A percentile compares a stretch with the other conserved stretches of the same genome.
These are phyloP conservation scores for Acanthococcus lagerstroemiae DNA, from an alignment of 2,888 invertebrate genomes.

Conservation along the genomic window DNA sequence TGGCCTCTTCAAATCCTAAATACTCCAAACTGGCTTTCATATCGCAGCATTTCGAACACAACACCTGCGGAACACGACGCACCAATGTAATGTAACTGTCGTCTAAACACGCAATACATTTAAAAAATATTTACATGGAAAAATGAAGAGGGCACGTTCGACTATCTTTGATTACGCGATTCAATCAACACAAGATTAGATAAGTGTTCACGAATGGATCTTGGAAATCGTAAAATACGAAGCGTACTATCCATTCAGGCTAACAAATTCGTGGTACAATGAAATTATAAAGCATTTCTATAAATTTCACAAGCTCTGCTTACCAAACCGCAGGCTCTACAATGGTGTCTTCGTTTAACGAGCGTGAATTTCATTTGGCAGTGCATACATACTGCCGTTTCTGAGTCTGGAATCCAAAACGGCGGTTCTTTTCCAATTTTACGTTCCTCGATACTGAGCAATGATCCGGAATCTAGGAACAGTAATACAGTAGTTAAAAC, in stretches of 20 bases:
- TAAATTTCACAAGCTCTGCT: no score
- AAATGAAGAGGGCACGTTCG: no score
- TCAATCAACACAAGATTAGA: no score
- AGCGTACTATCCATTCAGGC: no score
- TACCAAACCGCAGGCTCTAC: slow-evolving; percentile 73
- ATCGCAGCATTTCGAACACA: slow-evolving; percentile 68
- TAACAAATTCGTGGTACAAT: no score
- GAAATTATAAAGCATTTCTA: no score
- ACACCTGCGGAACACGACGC: slow-evolving; percentile 46
- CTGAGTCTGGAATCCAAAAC: slow-evolving; percentile 77
- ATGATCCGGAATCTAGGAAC: slow-evolving; percentile 32
- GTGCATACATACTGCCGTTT: slow-evolving; percentile 70
- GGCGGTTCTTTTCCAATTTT: slow-evolving; percentile 63
- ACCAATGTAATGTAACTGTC: neutral
- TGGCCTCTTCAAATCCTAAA: slow-evolving; percentile 60
- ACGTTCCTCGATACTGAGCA: slow-evolving; percentile 34
- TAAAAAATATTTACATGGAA: no score
- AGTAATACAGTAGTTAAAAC: neutral
- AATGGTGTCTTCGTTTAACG: slow-evolving; percentile 75
- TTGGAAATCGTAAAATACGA: no score
- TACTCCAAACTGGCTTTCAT: slow-evolving; percentile 61
- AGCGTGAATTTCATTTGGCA: slow-evolving; percentile 72
- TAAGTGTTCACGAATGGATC: no score
- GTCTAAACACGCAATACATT: no score
- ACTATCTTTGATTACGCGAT: no score